Base-by-base conservation (phyloP, 2,113 vertebrate species). In the Ptilorrhoa leucosticta region DNA sequence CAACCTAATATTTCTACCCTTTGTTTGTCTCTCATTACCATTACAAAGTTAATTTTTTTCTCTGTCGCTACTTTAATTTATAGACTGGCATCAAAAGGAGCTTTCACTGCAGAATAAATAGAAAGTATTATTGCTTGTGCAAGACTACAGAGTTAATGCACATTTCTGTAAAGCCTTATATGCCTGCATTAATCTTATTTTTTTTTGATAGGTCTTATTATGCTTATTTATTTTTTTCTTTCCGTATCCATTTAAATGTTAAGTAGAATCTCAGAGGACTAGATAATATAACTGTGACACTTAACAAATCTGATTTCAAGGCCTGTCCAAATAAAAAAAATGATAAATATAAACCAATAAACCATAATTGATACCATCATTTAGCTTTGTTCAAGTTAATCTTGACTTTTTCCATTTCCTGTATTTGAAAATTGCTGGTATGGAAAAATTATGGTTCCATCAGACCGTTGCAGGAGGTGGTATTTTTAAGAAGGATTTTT, bases 261-360 rank as follows among this genome's bases (percentile, higher is more conserved):
- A 87, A 75, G n/a, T 39, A 89, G 66, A 90, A 48, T 89, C 81
- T 85, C 44, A n/a, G 70, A 85, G 70, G 26, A 85, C 39, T 61
- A 85, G 40, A 61, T 31, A 93, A 61, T 70, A 24, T 40, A 83
- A 82, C 45, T 61, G n/a, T 68, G 81, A 65, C 50, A 91, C 48
- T 50, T 79, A 93, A 84, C 21, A 76, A 58, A 94, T 90, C 50
- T 61, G 65, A 87, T 96, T 95, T 95, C 50, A 83, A 76, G 35
- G 73, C 53, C 35, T 70, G 63, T 42, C 66, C 1, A 4, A 83
- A 89, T 79, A 45, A 76, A 91, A 53, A 17, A 30, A 81, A 40
- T 44, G 21, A 87, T 83, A 77, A 57, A 85, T 69, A 68, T 66
- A 94, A 93, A 69, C 16, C 48, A 93, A 80, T 83, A 91, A 87